These are phyloP conservation scores for Cecropterus lyciades DNA, from an alignment of 1,140 invertebrate species.

Conservation along the genomic window DNA sequence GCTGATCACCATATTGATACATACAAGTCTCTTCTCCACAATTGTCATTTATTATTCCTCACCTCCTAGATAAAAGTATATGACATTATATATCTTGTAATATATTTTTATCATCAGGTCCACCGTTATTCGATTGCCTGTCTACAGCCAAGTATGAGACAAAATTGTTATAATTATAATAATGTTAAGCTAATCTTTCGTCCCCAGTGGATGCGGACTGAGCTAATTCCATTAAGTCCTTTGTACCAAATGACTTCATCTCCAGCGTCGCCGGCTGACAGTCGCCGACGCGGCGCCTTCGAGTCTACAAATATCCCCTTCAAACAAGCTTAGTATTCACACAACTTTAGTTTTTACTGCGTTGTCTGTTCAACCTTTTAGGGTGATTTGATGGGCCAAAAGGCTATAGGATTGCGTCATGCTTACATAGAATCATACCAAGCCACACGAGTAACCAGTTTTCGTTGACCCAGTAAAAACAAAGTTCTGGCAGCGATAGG, in stretches of 20 bases:
- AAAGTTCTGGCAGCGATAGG: neutral
- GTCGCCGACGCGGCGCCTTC: constrained; percentile 21
- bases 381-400: no score
- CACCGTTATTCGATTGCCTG: neutral
- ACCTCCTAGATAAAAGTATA: no score
- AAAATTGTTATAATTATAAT: neutral
- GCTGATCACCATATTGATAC: no score
- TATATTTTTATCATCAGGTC: no score
- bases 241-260: constrained; percentile 1
- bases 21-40: no score
- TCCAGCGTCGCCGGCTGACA: neutral
- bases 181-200: neutral
- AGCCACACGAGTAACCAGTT: constrained; percentile 31
- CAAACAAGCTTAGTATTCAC: neutral
- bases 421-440: constrained; percentile 38
- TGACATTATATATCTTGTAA: no score
- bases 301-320: constrained; percentile 33
- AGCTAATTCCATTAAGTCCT: constrained; percentile 10
- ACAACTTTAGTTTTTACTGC: constrained; percentile 2
- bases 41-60: no score
- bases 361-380: constrained; percentile 1
- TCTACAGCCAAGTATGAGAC: neutral
- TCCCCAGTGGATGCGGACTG: neutral
- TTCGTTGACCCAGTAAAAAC: constrained; percentile 23
- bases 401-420: constrained; percentile 43